Percentiles rank a stretch among this genome's conserved stretches.
These are phyloP conservation scores for Magallana gigas DNA, from an alignment of 1,140 invertebrate species.

Conservation along the genomic window DNA sequence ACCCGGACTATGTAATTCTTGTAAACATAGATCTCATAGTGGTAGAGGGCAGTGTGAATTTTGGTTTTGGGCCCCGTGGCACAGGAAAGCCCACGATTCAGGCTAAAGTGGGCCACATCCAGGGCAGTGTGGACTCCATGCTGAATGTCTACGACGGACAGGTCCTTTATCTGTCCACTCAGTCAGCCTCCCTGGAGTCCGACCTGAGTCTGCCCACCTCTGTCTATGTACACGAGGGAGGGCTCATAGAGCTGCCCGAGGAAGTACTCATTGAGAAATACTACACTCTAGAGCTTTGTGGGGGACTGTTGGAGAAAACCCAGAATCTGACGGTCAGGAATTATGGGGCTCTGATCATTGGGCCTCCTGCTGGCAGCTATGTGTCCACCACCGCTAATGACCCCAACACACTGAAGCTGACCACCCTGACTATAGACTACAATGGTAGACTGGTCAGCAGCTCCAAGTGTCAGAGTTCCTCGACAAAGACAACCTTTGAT, in stretches of 20 bases:
- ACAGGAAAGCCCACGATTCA: constrained; percentile 42
- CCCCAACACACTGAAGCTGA: constrained; percentile 48
- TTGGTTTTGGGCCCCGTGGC: constrained; percentile 52
- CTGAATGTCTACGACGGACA: constrained; percentile 57
- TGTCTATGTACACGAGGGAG: constrained; percentile 59
- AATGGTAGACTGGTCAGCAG: constrained; percentile 58
- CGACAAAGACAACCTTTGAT: constrained; percentile 49
- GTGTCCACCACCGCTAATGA: constrained; percentile 2
- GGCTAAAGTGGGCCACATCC: constrained; percentile 55
- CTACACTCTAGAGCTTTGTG: constrained; percentile 64
- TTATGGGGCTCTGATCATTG: constrained; percentile 56
- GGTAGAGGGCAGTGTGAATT: constrained; percentile 47
- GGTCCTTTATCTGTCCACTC: constrained; percentile 57
- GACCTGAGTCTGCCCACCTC: constrained; percentile 53
- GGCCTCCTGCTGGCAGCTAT: constrained; percentile 56
- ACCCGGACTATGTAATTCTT: constrained; percentile 49
- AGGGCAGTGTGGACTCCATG: constrained; percentile 49
- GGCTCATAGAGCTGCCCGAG: constrained; percentile 64
- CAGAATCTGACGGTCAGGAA: constrained; percentile 57
- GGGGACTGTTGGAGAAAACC: constrained; percentile 58
- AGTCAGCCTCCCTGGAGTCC: constrained; percentile 41
- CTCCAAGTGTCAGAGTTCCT: constrained; percentile 53
- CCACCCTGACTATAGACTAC: constrained; percentile 61
- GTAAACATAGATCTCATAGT: constrained; percentile 56
- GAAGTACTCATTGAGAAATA: constrained; percentile 62